phyloP scores from a whole-genome alignment of 2,797 vertebrate genomes.

The Sebastiscus albofasciatus region DNA sequence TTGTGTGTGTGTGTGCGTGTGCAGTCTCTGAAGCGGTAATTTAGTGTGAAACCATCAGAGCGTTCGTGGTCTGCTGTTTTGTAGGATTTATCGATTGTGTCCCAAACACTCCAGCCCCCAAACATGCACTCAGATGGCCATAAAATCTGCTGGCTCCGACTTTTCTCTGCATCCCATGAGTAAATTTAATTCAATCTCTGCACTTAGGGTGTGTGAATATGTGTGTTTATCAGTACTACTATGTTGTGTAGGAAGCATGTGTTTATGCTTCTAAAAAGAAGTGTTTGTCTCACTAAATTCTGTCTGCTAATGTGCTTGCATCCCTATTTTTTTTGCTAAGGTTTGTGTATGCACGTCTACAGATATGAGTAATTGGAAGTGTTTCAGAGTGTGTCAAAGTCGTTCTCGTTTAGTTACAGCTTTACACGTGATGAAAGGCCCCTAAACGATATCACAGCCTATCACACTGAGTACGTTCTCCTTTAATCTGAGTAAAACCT shows the following conservation, averaged over 20 bases:
- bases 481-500: slow-evolving; percentile 8
- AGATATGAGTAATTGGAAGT: background rate
- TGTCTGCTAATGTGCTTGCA: background rate
- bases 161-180: slow-evolving; percentile 37
- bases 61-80: slow-evolving; percentile 5
- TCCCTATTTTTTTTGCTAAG: background rate
- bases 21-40: slow-evolving; percentile 29
- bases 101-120: slow-evolving; percentile 12
- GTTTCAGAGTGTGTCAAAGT: background rate
- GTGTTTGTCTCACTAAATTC: background rate
- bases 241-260: background rate
- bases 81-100: slow-evolving; percentile 53
- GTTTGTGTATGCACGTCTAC: background rate
- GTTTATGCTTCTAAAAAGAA: background rate
- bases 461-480: slow-evolving; percentile 11
- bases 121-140: slow-evolving; percentile 5
- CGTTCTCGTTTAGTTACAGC: slow-evolving; percentile 16
- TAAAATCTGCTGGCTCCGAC: slow-evolving; percentile 51
- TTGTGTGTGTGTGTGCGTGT: background rate
- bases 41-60: slow-evolving; percentile 43
- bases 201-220: background rate
- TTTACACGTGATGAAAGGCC: slow-evolving; percentile 1
- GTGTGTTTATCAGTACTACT: background rate
- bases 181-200: slow-evolving; percentile 21
- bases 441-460: background rate